Base-by-base conservation (phyloP, 2,888 invertebrate genomes). In the Osmoderma eremita region DNA sequence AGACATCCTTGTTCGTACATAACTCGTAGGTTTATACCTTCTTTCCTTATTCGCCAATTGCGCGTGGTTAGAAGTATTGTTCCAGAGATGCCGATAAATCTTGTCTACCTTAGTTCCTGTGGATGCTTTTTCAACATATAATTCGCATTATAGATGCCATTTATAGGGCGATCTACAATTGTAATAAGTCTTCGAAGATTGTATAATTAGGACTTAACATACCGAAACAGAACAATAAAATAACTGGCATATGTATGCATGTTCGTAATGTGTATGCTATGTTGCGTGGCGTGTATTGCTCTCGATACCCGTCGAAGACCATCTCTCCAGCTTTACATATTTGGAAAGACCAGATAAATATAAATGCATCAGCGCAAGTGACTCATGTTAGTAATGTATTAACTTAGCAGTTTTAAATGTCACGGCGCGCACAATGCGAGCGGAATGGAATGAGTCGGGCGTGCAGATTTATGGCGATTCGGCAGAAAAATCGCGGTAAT, bases 311-410 rank as follows among this genome's bases (percentile, higher is more conserved):
- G 36, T 53, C 53, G 53, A 53, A 15, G 69, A 69, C 69, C 53
- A 67, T 65, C 67, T n/a, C n/a, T n/a, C 69, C 65, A 61, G 48
- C 30, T 69, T 63, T 62, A 67, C 69, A 66, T 77, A 77, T 76
- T 77, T 75, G 77, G 76, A 71, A 74, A 77, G 73, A 72, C 64
- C 74, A 70, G 74, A 72, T 75, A 71, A 69, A 61, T 72, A 75
- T 74, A 73, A 75, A 74, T 75, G 74, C 75, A 71, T 71, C 72
- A 66, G 65, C 18, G 45, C 68, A 70, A 74, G 72, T 75, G 75
- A 77, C 70, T 77, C 76, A 77, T 70, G 75, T 75, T 70, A 67
- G 74, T 70, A 74, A 75, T 72, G 74, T 70, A 75, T 76, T 75
- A 75, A 74, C 70, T 74, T 74, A 69, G 61, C 73, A 72, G 74